These are phyloP conservation scores for Agonopterix subpropinquella DNA, from an alignment of 2,888 invertebrate genomes.

Conservation along the genomic window DNA sequence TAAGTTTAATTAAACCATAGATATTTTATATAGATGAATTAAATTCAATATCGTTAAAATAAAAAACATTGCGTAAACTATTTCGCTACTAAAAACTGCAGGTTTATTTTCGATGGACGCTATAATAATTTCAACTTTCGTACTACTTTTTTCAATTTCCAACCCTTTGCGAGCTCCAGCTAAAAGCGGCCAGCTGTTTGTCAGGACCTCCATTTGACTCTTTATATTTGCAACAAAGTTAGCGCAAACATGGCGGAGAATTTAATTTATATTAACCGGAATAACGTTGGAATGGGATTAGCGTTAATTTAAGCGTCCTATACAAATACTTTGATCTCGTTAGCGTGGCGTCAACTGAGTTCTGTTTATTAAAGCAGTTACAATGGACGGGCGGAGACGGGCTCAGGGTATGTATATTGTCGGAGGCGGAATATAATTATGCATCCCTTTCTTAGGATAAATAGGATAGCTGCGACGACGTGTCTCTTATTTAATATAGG, in stretches of 20 bases:
- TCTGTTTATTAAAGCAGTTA: slow-evolving; percentile 30
- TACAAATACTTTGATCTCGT: slow-evolving; percentile 52
- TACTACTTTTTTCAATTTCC: not conserved
- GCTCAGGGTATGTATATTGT: not conserved
- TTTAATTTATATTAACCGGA: slow-evolving; percentile 39
- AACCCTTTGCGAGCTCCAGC: not conserved
- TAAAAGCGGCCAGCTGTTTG: slow-evolving; percentile 4
- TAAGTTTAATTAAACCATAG: too few relatives aligned
- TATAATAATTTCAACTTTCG: too few relatives aligned
- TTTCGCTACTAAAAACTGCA: too few relatives aligned
- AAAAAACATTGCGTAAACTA: too few relatives aligned
- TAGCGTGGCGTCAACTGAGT: slow-evolving; percentile 22
- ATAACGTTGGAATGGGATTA: slow-evolving; percentile 37
- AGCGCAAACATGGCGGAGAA: slow-evolving; percentile 23
- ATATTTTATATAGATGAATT: too few relatives aligned
- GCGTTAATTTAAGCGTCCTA: slow-evolving; percentile 43
- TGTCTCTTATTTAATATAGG: too few relatives aligned
- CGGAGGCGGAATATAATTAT: too few relatives aligned
- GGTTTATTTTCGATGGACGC: too few relatives aligned
- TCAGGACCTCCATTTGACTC: slow-evolving; percentile 10
- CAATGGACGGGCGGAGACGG: slow-evolving; percentile 14
- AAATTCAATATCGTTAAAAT: too few relatives aligned
- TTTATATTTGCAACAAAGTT: slow-evolving; percentile 20
- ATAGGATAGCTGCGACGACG: too few relatives aligned
- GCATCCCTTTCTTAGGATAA: too few relatives aligned